phyloP scores from a whole-genome alignment of 1,140 invertebrate species.

The Pachypeltis micranthus region DNA sequence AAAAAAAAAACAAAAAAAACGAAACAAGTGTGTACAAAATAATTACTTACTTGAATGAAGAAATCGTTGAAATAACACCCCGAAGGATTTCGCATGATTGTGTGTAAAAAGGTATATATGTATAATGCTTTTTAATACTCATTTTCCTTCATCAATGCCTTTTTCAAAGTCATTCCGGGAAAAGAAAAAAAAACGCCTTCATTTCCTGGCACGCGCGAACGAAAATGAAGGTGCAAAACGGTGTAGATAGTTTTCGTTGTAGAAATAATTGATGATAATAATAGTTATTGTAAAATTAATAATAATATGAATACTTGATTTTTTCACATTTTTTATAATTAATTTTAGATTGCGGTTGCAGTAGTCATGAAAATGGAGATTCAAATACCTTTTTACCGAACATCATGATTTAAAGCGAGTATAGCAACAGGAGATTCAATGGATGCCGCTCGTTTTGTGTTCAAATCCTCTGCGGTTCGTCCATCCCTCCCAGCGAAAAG shows the following conservation, averaged over 20 bases:
- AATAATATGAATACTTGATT: not conserved
- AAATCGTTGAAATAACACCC: no score
- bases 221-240: not conserved
- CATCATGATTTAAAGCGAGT: not conserved
- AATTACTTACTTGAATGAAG: not conserved
- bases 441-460: slow-evolving; percentile 1
- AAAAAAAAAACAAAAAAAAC: slow-evolving; percentile 11
- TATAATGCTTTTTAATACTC: not conserved
- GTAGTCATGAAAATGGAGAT: not conserved
- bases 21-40: slow-evolving; percentile 10
- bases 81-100: slow-evolving; percentile 2
- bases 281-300: not conserved
- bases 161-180: not conserved
- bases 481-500: not conserved
- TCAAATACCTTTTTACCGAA: not conserved
- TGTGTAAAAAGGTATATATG: slow-evolving; percentile 4
- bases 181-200: not conserved
- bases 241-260: not conserved
- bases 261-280: not conserved
- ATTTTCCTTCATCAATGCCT: not conserved
- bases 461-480: not conserved
- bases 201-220: not conserved
- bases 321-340: not conserved
- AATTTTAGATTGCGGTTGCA: not conserved
- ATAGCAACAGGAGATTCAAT: not conserved